Evolutionary conservation across 2,888 invertebrate species (phyloP).

Genomic region (Crepidodera aurea): DNA sequence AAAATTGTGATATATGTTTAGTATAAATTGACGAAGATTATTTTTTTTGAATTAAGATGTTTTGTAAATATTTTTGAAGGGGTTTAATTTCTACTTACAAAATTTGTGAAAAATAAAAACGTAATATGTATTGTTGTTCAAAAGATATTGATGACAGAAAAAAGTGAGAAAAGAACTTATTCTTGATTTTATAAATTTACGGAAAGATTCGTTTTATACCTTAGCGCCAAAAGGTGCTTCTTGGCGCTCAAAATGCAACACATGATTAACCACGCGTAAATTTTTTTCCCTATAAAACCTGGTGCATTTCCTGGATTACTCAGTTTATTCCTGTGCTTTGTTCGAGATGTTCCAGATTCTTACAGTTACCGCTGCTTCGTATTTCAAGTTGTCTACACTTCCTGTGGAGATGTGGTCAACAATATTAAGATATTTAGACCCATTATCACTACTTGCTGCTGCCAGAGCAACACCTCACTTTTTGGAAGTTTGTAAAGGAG

Average conservation of each 20-base stretch:
- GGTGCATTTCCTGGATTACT: not conserved
- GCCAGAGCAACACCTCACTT: not conserved
- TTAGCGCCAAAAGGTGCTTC: no score
- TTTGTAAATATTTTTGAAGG: no score
- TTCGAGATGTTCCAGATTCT: not conserved
- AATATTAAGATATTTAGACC: not conserved
- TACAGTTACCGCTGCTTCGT: not conserved
- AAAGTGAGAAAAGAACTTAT: no score
- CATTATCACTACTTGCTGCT: not conserved
- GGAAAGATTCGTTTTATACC: no score
- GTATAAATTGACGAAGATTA: no score
- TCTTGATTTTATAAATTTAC: no score
- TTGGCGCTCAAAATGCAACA: not conserved
- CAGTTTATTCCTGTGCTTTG: not conserved
- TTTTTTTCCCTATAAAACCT: not conserved
- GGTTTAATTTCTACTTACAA: no score
- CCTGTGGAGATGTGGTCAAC: not conserved
- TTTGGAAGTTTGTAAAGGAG: not conserved
- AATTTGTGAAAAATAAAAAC: no score
- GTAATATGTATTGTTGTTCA: no score
- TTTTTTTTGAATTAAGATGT: no score
- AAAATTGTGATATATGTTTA: no score
- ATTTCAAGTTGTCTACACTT: not conserved
- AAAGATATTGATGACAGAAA: no score
- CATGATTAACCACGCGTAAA: not conserved